These are phyloP conservation scores for Lepisosteus osseus DNA, from an alignment of 2,113 vertebrate genomes.

Conservation along the genomic window DNA sequence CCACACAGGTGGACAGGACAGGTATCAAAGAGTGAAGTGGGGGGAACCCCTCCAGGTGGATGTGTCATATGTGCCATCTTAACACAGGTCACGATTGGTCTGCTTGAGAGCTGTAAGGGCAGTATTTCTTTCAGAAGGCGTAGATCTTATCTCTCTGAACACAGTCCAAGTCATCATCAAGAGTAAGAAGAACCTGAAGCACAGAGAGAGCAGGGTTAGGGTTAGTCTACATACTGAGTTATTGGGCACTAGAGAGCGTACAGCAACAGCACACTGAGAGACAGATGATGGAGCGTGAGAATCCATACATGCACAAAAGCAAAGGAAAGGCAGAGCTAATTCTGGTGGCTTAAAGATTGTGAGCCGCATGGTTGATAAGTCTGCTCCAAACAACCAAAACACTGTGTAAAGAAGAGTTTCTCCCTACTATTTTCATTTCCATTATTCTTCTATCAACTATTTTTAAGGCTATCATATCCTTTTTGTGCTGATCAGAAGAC, in stretches of 20 bases:
- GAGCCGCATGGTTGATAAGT: neutral
- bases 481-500: no score
- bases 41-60: no score
- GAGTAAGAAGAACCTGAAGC: conserved; percentile 83
- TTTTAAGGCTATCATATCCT: no score
- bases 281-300: conserved; percentile 9
- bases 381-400: neutral
- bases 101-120: neutral
- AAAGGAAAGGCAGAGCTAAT: neutral
- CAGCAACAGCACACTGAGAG: conserved; percentile 18
- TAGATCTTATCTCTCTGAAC: conserved; percentile 95
- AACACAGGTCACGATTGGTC: neutral
- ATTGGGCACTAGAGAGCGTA: neutral
- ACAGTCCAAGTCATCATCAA: conserved; percentile 89
- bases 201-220: neutral
- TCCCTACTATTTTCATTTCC: no score
- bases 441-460: no score
- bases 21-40: no score
- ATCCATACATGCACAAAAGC: neutral
- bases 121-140: conserved; percentile 69
- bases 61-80: no score
- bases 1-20: no score
- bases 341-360: no score
- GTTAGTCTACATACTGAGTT: neutral
- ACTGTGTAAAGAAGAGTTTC: neutral